Base-by-base conservation (phyloP, 2,113 vertebrate species). In the Nerophis lumbriciformis region DNA sequence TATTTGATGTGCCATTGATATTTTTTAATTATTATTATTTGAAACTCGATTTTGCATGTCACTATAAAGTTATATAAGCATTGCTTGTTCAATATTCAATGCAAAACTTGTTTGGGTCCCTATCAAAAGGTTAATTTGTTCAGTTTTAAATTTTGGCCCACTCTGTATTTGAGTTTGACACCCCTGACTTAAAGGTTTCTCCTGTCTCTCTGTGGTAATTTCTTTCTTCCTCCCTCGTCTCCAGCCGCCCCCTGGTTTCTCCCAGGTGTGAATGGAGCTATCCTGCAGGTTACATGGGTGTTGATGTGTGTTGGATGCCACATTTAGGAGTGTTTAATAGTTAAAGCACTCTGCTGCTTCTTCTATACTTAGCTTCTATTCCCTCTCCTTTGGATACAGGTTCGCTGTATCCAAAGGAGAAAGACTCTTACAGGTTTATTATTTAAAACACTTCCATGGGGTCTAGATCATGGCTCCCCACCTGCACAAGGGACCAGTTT, bases 251-350 rank as follows among this genome's bases (percentile, higher is more conserved):
- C 21, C 50, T 72, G 49, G 6, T 62, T 69, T 51, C 21, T 69
- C 68, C 63, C 42, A 81, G 73, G 76, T 79, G 81, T 44, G 64
- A 87, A 85, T 85, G 68, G 78, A 79, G 51, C 63, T 77, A 77
- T 80, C 80, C 62, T 67, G 61, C 6, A 64, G 68, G 69, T 84
- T 71, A 70, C 12, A 61, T 51, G 60, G 75, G 78, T 49, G 72
- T 71, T 73, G 81, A 77, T 77, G 67, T 76, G 70, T 72, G 65
- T 63, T 63, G 59, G 59, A 68, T 72, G 49, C 59, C 59, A 50
- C 60, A 71, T 73, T 75, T 61, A 68, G 53, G 60, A 82, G 66
- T 70, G 73, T 78, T 81, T 83, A 81, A 84, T 83, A 80, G 79
- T 83, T 64, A 42, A 73, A 72, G 53, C 59, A 9, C 53, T 49